Evolutionary conservation across 2,113 vertebrate species (phyloP), one percentile per base, ranked within the genome.

Genomic region (Clarias batrachus): DNA sequence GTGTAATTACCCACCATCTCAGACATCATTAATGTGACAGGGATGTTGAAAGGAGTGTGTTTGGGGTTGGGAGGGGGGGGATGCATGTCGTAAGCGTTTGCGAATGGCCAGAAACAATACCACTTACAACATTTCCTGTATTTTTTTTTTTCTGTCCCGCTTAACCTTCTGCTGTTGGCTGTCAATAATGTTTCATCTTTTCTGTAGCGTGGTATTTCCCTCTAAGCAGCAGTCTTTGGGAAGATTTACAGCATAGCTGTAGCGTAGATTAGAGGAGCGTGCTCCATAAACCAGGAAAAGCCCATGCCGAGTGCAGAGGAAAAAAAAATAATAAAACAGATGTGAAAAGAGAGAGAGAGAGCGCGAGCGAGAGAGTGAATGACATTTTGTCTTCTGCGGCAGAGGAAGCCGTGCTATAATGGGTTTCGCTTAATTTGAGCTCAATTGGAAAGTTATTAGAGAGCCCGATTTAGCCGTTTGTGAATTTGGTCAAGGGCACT

Each of bases 371-470:
- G 84, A 86, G 89, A 93, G 90, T 93, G 89, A 85, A 87, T 94
- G 93, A 94, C 94, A 94, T 92, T 93, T 94, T 94, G 94, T 94
- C 91, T 87, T 90, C 90, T 92, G 92, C 92, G 90, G 90, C 93
- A 92, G 92, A 92, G 93, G 92, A 93, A 89, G 93, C 91, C 90
- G 91, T 94, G 93, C 94, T 95, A 94, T 93, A 93, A 95, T 89
- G 87, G 93, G 94, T 94, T 93, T 94, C 93, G 92, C 91, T 94
- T 95, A 93, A 95, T 94, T 94, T 94, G 92, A 94, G 94, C 92
- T 94, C 93, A 94, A 93, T 94, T 94, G 94, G 81, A 92, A 93
- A 94, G 94, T 95, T 95, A 95, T 95, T 95, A 93, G 94, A 93
- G 93, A 93, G 92, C 91, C 93, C 87, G 89, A 92, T 89, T 91